Evolutionary conservation across 2,797 vertebrate genomes (phyloP).

Genomic region (Acrossocheilus wenchowensis): DNA sequence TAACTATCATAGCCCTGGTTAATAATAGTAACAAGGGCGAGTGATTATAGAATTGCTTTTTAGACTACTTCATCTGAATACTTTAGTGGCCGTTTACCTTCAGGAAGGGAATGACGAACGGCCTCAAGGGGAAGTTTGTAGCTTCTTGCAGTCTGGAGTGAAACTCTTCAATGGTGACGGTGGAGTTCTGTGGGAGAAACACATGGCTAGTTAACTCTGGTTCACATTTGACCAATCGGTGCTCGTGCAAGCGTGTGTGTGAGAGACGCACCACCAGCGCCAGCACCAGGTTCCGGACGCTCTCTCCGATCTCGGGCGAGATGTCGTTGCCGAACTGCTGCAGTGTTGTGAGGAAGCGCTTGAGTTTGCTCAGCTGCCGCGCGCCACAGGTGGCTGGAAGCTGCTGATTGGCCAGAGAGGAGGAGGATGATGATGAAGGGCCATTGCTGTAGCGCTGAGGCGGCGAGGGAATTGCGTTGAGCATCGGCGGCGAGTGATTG

Average conservation of each 20-base stretch:
- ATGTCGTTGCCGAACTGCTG: conserved; percentile 99
- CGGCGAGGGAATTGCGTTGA: conserved; percentile 95
- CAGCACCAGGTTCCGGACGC: conserved; percentile 93
- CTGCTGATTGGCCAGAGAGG: conserved; percentile 96
- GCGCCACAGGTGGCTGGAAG: conserved; percentile 97
- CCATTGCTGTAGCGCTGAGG: conserved; percentile 97
- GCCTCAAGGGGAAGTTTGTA: conserved; percentile 95
- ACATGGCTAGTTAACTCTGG: conserved; percentile 11
- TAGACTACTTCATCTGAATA: not conserved
- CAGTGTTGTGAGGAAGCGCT: conserved; percentile 97
- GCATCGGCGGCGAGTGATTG: conserved; percentile 93
- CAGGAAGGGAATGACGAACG: conserved; percentile 96
- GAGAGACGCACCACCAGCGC: conserved; percentile 88
- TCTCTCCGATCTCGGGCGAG: conserved; percentile 98
- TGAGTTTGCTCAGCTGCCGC: conserved; percentile 97
- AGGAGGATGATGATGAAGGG: conserved; percentile 95
- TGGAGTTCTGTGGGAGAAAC: conserved; percentile 87
- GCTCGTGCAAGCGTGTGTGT: not conserved
- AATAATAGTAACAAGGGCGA: not conserved
- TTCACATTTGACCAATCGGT: not conserved
- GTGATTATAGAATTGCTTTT: not conserved
- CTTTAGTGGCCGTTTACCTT: conserved; percentile 81
- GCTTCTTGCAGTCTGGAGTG: conserved; percentile 97
- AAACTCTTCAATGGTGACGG: conserved; percentile 97
- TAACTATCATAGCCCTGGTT: not conserved